These are phyloP conservation scores for Drosophila neocordata DNA, from an alignment of 1,140 invertebrate species.

Conservation along the genomic window DNA sequence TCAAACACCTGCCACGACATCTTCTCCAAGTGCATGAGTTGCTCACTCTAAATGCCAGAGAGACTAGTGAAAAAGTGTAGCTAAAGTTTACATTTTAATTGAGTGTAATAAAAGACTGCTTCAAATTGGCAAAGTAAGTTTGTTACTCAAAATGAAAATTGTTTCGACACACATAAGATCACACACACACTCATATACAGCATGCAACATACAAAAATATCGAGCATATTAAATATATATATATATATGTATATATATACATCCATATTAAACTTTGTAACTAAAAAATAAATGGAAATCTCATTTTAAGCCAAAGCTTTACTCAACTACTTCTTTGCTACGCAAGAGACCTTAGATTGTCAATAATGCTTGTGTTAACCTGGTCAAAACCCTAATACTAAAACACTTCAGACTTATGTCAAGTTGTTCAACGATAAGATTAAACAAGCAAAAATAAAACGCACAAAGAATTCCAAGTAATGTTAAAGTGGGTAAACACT, in stretches of 20 bases:
- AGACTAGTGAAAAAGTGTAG: not conserved
- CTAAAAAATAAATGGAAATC: too few relatives aligned
- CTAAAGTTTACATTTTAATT: slow-evolving; percentile 3
- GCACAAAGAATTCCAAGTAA: slow-evolving; percentile 7
- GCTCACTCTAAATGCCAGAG: slow-evolving; percentile 13
- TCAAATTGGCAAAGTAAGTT: not conserved
- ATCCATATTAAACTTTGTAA: too few relatives aligned
- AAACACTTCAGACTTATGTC: slow-evolving; percentile 10
- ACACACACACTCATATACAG: not conserved
- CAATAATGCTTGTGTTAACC: slow-evolving; percentile 4
- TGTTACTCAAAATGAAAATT: not conserved
- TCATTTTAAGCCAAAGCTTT: too few relatives aligned
- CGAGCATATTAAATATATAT: too few relatives aligned
- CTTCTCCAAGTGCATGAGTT: slow-evolving; percentile 51
- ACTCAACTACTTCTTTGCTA: too few relatives aligned
- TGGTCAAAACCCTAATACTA: slow-evolving; percentile 2
- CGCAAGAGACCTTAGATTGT: not conserved
- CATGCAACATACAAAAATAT: not conserved
- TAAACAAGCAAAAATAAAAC: slow-evolving; percentile 9
- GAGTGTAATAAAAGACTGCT: slow-evolving; percentile 9
- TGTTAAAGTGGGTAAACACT: slow-evolving; percentile 11
- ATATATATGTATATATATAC: too few relatives aligned
- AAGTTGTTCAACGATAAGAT: slow-evolving; percentile 8
- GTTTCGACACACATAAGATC: too few relatives aligned
- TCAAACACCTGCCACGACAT: slow-evolving; percentile 79